Base-by-base conservation (phyloP, 2,797 vertebrate genomes). In the Synaphobranchus kaupii region DNA sequence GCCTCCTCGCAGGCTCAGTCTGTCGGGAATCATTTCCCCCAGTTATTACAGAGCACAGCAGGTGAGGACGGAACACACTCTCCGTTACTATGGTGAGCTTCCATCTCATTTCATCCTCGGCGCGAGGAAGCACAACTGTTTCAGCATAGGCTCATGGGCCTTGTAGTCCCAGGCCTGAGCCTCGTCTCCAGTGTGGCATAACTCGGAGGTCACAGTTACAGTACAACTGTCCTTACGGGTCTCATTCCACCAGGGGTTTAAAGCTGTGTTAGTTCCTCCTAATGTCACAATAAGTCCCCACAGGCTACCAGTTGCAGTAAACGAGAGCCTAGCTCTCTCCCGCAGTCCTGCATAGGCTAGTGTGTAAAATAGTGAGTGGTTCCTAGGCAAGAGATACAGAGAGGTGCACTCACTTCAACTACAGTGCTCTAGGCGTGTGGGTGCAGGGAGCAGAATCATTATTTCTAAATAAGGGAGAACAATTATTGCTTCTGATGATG, bases 31-130 rank as follows among this genome's bases (percentile, higher is more conserved):
- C 22, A 52, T 17, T 20, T 85, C 31, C 66, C n/a, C 66, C n/a
- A 15, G 48, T 52, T 52, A 85, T 73, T 39, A 50, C 28, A 54
- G 15, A 73, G 22, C 47, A 31, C 84, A 85, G 84, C 66, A 85
- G 84, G 44, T 85, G 84, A 25, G 48, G 47, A 17, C 13, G 48
- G 84, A 85, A 85, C 47, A 50, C 66, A 34, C 13, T 54, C 25
- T 54, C 28, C 83, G n/a, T 58, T 56, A 9, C 52, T 4, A 20
- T 84, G 83, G 52, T 13, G 83, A 28, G 20, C 28, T 63, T 60
- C 83, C 56, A 25, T 81, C 78, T 81, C 78, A 48, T 81, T n/a
- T 81, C 78, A 50, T 25, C 44, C 25, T 8, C 78, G 12, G 44
- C 8, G 15, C n/a, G 20, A 12, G 47, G 78, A 25, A n/a, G 68